These are phyloP conservation scores for Aricia agestis DNA, from an alignment of 1,140 invertebrate species.

Conservation along the genomic window DNA sequence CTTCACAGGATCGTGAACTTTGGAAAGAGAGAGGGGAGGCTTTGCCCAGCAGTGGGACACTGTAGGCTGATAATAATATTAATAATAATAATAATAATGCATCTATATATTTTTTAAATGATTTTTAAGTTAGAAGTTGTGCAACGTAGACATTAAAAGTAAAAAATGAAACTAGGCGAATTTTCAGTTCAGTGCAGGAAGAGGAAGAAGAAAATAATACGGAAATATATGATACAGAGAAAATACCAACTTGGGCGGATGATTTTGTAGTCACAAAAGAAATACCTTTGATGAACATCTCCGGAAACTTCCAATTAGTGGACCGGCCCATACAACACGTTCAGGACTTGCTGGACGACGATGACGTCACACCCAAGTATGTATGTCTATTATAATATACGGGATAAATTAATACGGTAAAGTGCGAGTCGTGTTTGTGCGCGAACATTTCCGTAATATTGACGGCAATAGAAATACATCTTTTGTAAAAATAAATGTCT, in stretches of 20 bases:
- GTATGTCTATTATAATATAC: background rate
- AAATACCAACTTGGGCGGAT: slow-evolving; percentile 19
- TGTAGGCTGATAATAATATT: too few species aligned
- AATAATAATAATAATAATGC: too few species aligned
- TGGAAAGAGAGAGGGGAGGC: too few species aligned
- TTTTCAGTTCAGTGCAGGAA: background rate
- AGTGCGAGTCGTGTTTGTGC: too few species aligned
- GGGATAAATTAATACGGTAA: too few species aligned
- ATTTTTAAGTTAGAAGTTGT: background rate
- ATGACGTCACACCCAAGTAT: slow-evolving; percentile 50
- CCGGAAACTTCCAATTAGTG: slow-evolving; percentile 39
- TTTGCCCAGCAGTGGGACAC: too few species aligned
- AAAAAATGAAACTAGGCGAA: background rate
- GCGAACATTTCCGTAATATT: too few species aligned
- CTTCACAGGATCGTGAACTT: too few species aligned
- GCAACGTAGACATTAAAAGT: background rate
- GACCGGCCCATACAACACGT: slow-evolving; percentile 16
- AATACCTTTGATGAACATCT: slow-evolving; percentile 55
- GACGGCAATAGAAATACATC: too few species aligned
- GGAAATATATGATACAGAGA: background rate
- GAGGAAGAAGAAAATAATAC: background rate
- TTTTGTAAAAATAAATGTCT: too few species aligned
- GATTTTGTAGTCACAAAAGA: slow-evolving; percentile 40
- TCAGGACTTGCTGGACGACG: slow-evolving; percentile 44
- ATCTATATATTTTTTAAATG: too few species aligned